These are phyloP conservation scores for Bombus impatiens DNA, from an alignment of 1,140 invertebrate genomes.

Conservation along the genomic window DNA sequence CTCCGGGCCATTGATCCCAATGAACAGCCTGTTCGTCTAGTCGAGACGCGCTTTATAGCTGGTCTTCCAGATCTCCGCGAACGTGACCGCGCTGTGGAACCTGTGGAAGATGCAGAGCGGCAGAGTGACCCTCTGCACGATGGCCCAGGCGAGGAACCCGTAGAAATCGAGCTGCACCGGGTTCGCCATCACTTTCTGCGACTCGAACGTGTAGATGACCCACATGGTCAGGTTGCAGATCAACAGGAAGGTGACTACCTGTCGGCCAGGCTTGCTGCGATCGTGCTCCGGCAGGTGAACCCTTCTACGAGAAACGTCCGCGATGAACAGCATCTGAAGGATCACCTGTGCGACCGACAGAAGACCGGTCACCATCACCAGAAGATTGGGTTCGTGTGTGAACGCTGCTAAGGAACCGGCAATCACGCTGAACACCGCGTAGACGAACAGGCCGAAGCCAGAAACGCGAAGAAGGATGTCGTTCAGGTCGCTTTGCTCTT, in stretches of 20 bases:
- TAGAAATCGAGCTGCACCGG: slow-evolving; percentile 97
- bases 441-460: slow-evolving; percentile 95
- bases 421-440: slow-evolving; percentile 96
- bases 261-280: slow-evolving; percentile 95
- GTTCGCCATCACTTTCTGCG: slow-evolving; percentile 95
- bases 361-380: slow-evolving; percentile 94
- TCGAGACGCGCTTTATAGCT: slow-evolving; percentile 96
- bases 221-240: slow-evolving; percentile 98
- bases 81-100: slow-evolving; percentile 98
- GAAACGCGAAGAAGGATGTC: slow-evolving; percentile 95
- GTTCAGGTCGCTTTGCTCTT: slow-evolving; percentile 93
- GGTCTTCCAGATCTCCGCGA: slow-evolving; percentile 99
- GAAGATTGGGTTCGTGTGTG: slow-evolving; percentile 92
- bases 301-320: slow-evolving; percentile 94
- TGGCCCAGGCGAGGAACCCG: slow-evolving; percentile 96
- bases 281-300: slow-evolving; percentile 96
- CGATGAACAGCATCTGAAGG: slow-evolving; percentile 96
- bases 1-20: slow-evolving; percentile 57
- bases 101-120: slow-evolving; percentile 98
- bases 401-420: slow-evolving; percentile 92
- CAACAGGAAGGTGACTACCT: slow-evolving; percentile 96
- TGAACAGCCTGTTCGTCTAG: slow-evolving; percentile 77
- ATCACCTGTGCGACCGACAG: slow-evolving; percentile 94
- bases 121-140: slow-evolving; percentile 95
- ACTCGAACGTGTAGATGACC: slow-evolving; percentile 98